These are phyloP conservation scores for Lacerta agilis DNA, from an alignment of 2,797 vertebrate species.

Conservation along the genomic window DNA sequence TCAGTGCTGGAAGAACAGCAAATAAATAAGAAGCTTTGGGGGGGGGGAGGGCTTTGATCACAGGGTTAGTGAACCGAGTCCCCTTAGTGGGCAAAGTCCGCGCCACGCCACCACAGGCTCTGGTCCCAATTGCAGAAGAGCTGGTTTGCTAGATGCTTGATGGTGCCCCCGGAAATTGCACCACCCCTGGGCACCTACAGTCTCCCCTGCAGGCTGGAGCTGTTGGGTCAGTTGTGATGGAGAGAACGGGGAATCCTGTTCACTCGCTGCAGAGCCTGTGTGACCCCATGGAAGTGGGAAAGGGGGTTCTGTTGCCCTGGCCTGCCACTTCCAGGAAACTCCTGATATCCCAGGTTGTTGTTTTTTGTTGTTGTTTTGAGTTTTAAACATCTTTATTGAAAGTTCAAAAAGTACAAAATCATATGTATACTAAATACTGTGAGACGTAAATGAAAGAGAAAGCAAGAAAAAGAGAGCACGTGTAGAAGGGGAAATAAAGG, in stretches of 20 bases:
- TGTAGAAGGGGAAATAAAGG: too few relatives aligned
- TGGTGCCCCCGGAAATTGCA: neutral
- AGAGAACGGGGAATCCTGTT: neutral
- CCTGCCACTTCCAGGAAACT: too few relatives aligned
- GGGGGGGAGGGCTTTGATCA: neutral
- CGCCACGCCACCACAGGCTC: fast-evolving
- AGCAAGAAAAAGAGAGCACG: too few relatives aligned
- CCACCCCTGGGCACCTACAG: neutral
- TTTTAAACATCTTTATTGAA: too few relatives aligned
- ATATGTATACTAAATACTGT: too few relatives aligned
- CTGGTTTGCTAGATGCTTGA: neutral
- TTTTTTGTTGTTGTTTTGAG: too few relatives aligned
- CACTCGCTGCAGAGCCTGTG: neutral
- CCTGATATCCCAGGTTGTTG: neutral
- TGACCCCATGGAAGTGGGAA: too few relatives aligned
- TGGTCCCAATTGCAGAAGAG: neutral
- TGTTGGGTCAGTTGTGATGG: neutral
- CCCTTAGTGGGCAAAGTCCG: too few relatives aligned
- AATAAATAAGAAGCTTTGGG: too few relatives aligned
- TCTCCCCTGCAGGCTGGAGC: neutral
- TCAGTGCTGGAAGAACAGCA: conserved; percentile 59
- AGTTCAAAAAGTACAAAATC: too few relatives aligned
- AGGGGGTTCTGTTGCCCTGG: neutral
- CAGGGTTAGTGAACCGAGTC: neutral
- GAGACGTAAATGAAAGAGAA: too few relatives aligned